Evolutionary conservation across 37 sponge, comb jelly and placozoan genomes (phyloP), one percentile per base, ranked within the genome.

Genomic region (Ephydatia muelleri): DNA sequence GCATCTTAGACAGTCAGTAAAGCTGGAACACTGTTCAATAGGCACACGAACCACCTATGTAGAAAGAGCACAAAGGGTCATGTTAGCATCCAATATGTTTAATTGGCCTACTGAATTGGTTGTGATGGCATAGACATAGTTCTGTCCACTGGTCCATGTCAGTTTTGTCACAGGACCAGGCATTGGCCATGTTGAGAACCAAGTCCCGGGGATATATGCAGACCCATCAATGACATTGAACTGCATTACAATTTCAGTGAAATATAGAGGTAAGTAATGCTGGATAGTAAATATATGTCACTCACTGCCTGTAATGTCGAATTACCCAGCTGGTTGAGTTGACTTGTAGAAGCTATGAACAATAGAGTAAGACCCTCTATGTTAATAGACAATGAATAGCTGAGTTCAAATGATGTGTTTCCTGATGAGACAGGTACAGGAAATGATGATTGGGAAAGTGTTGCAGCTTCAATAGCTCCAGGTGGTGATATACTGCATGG

Each of bases 11-110:
- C 93, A 92, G 69, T 84, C 67, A n/a, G 72, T 74, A 29, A 64
- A 70, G 32, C 36, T 73, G 70, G 86, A 82, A 49, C 93, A 92
- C 72, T 76, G 78, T 70, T 88, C 93, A 13, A 88, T 22, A 12
- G 84, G 84, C 38, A 88, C 33, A 32, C 65, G 77, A 22, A 80
- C 25, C 5, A 92, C 86, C 89, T 92, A 57, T 57, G 12, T 14
- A 21, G 57, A 21, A 57, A 57, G 57, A 57, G 57, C 19, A 21
- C 19, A 21, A 57, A 21, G 57, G 57, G 57, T 57, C 19, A 57
- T 21, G 16, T 57, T 14, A 14, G 57, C 57, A 57, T 21, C 57
- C 57, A 19, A 57, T 21, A 57, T 57, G 57, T 5, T 57, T 21
- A n/a, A 57, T 11, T 57, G 57, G 57, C 57, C 57, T 57, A 83